Percentiles rank a stretch among this genome's conserved stretches.
These are phyloP conservation scores for Drosophila ficusphila DNA, from an alignment of 1,140 invertebrate species.

Conservation along the genomic window DNA sequence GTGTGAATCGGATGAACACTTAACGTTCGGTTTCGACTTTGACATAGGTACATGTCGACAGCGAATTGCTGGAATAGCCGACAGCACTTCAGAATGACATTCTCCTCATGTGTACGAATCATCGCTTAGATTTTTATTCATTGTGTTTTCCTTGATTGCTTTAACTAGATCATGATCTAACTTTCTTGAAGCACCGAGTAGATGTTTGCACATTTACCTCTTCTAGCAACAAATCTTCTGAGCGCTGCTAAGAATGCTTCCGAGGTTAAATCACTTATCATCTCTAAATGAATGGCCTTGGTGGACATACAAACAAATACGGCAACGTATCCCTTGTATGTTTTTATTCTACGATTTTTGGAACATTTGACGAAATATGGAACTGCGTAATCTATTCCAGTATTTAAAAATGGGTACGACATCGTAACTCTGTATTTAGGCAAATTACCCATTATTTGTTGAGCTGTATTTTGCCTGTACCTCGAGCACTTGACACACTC, in stretches of 20 bases:
- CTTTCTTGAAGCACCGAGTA: too few species aligned
- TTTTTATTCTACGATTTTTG: too few species aligned
- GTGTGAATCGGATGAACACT: too few species aligned
- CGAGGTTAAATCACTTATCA: constrained; percentile 9
- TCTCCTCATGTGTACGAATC: constrained; percentile 58
- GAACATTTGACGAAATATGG: too few species aligned
- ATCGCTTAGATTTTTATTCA: constrained; percentile 14
- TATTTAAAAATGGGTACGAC: too few species aligned
- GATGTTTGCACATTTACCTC: too few species aligned
- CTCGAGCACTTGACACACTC: constrained; percentile 3
- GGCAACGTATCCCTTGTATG: not conserved
- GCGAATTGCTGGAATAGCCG: constrained; percentile 74
- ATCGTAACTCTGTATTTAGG: not conserved
- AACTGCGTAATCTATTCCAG: too few species aligned
- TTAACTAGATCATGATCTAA: too few species aligned
- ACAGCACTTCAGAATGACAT: constrained; percentile 37
- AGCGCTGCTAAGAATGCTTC: too few species aligned
- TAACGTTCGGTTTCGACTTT: too few species aligned
- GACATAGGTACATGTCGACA: not conserved
- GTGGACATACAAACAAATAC: not conserved
- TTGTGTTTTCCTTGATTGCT: too few species aligned
- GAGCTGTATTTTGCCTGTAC: constrained; percentile 3
- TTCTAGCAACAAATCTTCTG: too few species aligned
- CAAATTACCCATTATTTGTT: not conserved
- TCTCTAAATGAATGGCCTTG: constrained; percentile 2